These are phyloP conservation scores for Noturus placidus DNA, from an alignment of 2,113 vertebrate species.

Conservation along the genomic window DNA sequence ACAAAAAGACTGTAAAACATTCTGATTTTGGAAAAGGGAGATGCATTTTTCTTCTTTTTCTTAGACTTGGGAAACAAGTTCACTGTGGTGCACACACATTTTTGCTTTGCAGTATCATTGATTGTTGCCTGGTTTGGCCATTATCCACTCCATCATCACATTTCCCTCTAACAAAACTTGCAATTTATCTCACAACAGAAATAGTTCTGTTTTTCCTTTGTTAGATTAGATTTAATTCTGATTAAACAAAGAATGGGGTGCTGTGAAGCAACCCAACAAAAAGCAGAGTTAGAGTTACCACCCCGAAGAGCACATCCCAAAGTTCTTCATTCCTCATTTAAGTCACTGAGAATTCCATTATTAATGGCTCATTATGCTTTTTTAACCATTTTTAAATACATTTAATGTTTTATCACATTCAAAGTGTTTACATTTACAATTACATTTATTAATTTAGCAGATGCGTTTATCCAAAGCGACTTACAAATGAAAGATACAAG, in stretches of 20 bases:
- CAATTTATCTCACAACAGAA: not conserved
- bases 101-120: not conserved
- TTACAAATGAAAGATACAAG: too few relatives aligned
- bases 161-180: not conserved
- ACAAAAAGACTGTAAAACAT: not conserved
- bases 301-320: not conserved
- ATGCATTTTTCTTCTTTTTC: not conserved
- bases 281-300: too few relatives aligned
- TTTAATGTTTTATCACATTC: not conserved
- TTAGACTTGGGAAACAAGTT: not conserved
- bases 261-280: too few relatives aligned
- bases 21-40: not conserved
- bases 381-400: not conserved
- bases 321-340: not conserved
- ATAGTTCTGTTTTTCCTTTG: not conserved
- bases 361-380: not conserved
- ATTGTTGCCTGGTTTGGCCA: not conserved
- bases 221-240: not conserved
- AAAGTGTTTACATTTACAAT: too few relatives aligned
- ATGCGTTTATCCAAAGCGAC: too few relatives aligned
- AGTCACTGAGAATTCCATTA: not conserved
- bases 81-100: not conserved
- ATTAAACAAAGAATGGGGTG: too few relatives aligned
- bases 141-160: not conserved
- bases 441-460: too few relatives aligned